A percentile compares a stretch with the other conserved stretches of the same genome.
Evolutionary conservation across 2,113 vertebrate species (phyloP).

Genomic region (Chelonoidis abingdonii): DNA sequence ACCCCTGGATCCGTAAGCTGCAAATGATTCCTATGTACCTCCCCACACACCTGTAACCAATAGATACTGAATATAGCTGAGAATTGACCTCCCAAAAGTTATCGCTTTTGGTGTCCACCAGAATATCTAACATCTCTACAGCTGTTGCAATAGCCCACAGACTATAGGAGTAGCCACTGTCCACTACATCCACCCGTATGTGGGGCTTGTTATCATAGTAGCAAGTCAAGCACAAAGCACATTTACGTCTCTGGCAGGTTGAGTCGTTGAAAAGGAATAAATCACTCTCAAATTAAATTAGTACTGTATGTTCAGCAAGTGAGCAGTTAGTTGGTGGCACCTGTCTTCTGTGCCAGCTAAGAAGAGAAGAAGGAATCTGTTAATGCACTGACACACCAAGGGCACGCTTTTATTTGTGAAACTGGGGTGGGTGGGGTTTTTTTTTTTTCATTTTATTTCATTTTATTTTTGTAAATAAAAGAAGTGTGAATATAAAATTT

Average conservation of each 20-base stretch:
- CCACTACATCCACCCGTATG: conserved; percentile 30
- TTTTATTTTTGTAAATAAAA: background rate
- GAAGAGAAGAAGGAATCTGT: conserved; percentile 32
- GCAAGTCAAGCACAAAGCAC: conserved; percentile 65
- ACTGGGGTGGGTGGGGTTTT: background rate
- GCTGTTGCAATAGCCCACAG: conserved; percentile 45
- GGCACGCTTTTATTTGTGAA: conserved; percentile 5
- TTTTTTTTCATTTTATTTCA: background rate
- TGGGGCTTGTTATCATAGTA: conserved; percentile 15
- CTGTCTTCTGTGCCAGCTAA: conserved; percentile 55
- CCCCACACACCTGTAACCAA: background rate
- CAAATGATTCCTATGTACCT: background rate
- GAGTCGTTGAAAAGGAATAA: conserved; percentile 68
- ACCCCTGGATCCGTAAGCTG: background rate
- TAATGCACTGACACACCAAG: background rate
- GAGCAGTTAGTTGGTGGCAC: conserved; percentile 73
- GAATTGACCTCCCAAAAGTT: background rate
- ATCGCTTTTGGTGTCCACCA: background rate
- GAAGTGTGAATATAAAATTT: background rate
- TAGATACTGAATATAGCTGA: background rate
- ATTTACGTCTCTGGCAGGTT: conserved; percentile 50
- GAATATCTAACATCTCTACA: background rate
- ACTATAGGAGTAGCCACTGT: conserved; percentile 19
- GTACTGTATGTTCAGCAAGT: conserved; percentile 74
- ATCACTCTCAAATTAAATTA: conserved; percentile 76